These are phyloP conservation scores for Formica exsecta DNA, from an alignment of 1,140 invertebrate genomes.

Conservation along the genomic window DNA sequence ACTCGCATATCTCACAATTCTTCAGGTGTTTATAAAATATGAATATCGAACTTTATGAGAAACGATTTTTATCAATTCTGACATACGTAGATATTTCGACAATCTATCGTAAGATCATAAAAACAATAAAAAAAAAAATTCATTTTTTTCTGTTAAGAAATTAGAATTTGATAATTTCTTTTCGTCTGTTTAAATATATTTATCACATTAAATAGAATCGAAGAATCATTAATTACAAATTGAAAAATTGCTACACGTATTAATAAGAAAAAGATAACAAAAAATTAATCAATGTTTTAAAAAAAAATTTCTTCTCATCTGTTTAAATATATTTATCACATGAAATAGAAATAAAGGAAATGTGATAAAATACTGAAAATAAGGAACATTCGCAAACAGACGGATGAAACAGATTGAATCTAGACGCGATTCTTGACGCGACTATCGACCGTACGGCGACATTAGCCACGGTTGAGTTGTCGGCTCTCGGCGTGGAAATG, in stretches of 20 bases:
- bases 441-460: constrained; percentile 47
- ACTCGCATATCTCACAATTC: background rate
- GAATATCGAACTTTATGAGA: background rate
- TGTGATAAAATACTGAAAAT: constrained; percentile 1
- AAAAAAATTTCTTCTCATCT: background rate
- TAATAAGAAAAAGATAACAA: background rate
- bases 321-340: background rate
- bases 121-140: background rate
- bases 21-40: background rate
- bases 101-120: background rate
- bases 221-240: background rate
- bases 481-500: constrained; percentile 36
- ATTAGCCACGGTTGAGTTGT: constrained; percentile 54
- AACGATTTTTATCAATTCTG: too few relatives aligned
- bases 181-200: background rate
- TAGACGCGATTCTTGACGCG: constrained; percentile 35
- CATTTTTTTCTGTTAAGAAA: background rate
- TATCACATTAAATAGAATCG: background rate
- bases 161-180: background rate
- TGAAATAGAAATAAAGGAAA: background rate
- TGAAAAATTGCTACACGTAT: background rate
- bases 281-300: background rate
- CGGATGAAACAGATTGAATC: constrained; percentile 46
- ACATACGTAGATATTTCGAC: too few relatives aligned
- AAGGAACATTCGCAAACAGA: constrained; percentile 8